Evolutionary conservation across 2,113 vertebrate species (phyloP).

Genomic region (Ceratotherium simum): DNA sequence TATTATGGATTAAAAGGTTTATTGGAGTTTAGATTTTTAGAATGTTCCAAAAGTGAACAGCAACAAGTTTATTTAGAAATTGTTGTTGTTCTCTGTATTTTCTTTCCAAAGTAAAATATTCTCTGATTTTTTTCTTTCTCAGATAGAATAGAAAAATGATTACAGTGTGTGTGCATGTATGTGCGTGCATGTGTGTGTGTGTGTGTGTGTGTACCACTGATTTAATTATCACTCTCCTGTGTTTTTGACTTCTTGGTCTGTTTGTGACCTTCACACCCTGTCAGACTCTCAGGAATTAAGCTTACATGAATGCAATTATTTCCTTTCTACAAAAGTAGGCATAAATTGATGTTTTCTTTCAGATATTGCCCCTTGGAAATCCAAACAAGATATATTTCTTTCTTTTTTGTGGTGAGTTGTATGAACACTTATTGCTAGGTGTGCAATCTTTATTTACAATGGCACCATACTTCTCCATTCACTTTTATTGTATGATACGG

Average conservation of each 20-base stretch:
- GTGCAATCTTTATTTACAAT: not conserved
- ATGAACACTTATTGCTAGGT: not conserved
- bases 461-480: not conserved
- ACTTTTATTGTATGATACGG: not conserved
- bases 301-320: constrained; percentile 48
- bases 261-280: not conserved
- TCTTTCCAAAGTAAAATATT: constrained; percentile 48
- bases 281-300: constrained; percentile 46
- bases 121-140: constrained; percentile 14
- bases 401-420: constrained; percentile 3
- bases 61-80: not conserved
- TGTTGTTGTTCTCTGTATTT: constrained; percentile 26
- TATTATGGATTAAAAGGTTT: constrained; percentile 14
- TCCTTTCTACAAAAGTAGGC: not conserved
- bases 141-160: constrained; percentile 29
- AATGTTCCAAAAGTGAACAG: not conserved
- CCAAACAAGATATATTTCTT: constrained; percentile 38
- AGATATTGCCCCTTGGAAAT: constrained; percentile 28
- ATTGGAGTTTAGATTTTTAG: constrained; percentile 10
- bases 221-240: constrained; percentile 19
- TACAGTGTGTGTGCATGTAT: not conserved
- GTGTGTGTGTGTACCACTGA: not conserved
- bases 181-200: not conserved
- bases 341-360: constrained; percentile 42
- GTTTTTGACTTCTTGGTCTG: constrained; percentile 1